Evolutionary conservation across 2,797 vertebrate genomes (phyloP).

Genomic region (Karalla daura): DNA sequence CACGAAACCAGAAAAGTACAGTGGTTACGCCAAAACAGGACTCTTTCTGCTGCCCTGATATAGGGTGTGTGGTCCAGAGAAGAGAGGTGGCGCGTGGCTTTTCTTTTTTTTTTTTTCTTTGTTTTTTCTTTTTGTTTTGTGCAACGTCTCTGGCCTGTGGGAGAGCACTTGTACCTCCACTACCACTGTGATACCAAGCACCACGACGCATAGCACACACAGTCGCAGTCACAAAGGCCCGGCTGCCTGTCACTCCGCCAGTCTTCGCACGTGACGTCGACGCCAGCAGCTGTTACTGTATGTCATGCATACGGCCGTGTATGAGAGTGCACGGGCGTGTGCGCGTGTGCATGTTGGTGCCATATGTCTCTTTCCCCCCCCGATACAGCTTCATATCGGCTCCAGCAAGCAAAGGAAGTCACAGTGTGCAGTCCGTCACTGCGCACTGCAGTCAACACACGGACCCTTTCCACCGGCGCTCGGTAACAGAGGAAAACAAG

Average conservation of each 20-base stretch:
- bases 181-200: conserved; percentile 31
- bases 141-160: conserved; percentile 22
- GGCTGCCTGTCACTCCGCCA: conserved; percentile 88
- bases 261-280: conserved; percentile 87
- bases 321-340: conserved; percentile 9
- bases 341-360: conserved; percentile 64
- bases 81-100: conserved; percentile 26
- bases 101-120: conserved; percentile 33
- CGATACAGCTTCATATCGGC: conserved; percentile 89
- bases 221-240: conserved; percentile 79
- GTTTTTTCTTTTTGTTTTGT: conserved; percentile 29
- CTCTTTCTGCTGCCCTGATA: conserved; percentile 18
- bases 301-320: conserved; percentile 65
- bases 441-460: conserved; percentile 48
- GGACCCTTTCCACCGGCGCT: conserved; percentile 82
- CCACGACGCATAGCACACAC: conserved; percentile 77
- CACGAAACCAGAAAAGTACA: conserved; percentile 15
- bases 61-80: conserved; percentile 41
- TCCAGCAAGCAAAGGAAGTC: conserved; percentile 85
- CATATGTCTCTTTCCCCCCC: conserved; percentile 91
- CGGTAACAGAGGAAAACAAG: conserved; percentile 53
- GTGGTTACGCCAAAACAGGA: conserved; percentile 14
- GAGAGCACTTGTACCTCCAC: conserved; percentile 37
- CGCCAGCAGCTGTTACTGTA: conserved; percentile 87
- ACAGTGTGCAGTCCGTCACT: conserved; percentile 83